phyloP scores from a whole-genome alignment of 2,888 invertebrate genomes.

The Ochropleura plecta region DNA sequence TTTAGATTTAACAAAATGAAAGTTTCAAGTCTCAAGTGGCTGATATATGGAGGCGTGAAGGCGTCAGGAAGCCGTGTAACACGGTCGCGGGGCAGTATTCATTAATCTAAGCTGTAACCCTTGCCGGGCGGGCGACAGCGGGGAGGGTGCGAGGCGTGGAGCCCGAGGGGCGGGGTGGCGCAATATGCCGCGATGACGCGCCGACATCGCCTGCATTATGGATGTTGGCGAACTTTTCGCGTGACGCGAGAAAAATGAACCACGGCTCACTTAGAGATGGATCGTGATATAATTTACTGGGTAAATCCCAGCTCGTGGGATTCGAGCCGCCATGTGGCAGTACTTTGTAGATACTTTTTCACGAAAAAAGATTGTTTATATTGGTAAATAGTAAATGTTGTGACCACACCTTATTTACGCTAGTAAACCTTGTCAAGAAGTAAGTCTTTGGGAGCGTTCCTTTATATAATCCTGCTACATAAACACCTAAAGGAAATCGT shows the following conservation, averaged over 20 bases:
- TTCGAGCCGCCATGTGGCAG: conserved; percentile 27
- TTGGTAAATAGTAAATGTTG: not conserved
- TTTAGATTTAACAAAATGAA: conserved; percentile 55
- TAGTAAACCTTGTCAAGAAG: not conserved
- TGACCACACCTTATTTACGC: not conserved
- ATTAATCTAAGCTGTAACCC: conserved; percentile 84
- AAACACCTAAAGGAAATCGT: not conserved
- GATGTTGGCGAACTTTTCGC: conserved; percentile 85
- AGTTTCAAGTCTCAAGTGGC: conserved; percentile 63
- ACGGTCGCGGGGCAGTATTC: conserved; percentile 71
- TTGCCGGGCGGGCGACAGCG: conserved; percentile 68
- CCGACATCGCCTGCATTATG: conserved; percentile 89
- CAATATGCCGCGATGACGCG: conserved; percentile 89
- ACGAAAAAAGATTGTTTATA: not conserved
- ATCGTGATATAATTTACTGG: conserved; percentile 84
- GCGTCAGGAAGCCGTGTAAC: conserved; percentile 64
- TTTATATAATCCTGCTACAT: not conserved
- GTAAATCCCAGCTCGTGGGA: conserved; percentile 59
- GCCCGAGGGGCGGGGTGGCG: conserved; percentile 62
- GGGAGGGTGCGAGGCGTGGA: conserved; percentile 48
- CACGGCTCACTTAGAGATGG: conserved; percentile 80
- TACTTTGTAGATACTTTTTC: conserved; percentile 32
- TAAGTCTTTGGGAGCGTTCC: too few species aligned
- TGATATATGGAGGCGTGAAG: conserved; percentile 68
- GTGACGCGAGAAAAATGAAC: conserved; percentile 90